Percentiles rank a stretch among this genome's conserved stretches.
Evolutionary conservation across 2,113 vertebrate species (phyloP).

Genomic region (Papio anubis): DNA sequence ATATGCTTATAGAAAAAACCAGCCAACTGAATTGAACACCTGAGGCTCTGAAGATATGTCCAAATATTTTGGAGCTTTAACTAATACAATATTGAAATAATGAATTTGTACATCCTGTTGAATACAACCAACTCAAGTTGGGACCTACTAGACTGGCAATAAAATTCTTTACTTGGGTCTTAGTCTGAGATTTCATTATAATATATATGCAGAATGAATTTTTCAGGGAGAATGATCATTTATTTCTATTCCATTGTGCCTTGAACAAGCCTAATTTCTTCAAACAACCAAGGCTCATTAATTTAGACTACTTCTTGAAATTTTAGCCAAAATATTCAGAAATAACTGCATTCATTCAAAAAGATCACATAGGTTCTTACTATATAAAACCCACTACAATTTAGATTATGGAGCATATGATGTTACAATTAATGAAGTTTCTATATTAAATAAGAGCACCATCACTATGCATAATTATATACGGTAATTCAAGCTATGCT

Average conservation of each 20-base stretch:
- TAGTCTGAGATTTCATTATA: slow-evolving; percentile 16
- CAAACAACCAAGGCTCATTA: slow-evolving; percentile 53
- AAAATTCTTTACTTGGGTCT: slow-evolving; percentile 1
- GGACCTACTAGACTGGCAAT: not conserved
- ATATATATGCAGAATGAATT: not conserved
- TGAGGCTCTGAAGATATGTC: not conserved
- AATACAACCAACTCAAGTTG: not conserved
- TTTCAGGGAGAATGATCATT: slow-evolving; percentile 40
- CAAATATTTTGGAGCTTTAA: not conserved
- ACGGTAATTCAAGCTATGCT: not conserved
- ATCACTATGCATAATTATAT: not conserved
- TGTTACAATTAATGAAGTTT: not conserved
- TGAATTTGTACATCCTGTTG: not conserved
- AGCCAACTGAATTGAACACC: not conserved
- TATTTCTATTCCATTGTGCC: slow-evolving; percentile 34
- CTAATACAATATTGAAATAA: not conserved
- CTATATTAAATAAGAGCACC: not conserved
- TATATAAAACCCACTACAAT: not conserved
- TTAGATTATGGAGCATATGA: not conserved
- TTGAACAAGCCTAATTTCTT: slow-evolving; percentile 46
- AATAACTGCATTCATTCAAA: slow-evolving; percentile 41
- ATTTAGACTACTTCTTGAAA: slow-evolving; percentile 48
- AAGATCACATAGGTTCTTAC: not conserved
- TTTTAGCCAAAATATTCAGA: not conserved
- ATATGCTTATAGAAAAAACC: not conserved